Conservation (phyloP, 2,888 invertebrate genomes). For the Drosophila subsilvestris region DNA sequence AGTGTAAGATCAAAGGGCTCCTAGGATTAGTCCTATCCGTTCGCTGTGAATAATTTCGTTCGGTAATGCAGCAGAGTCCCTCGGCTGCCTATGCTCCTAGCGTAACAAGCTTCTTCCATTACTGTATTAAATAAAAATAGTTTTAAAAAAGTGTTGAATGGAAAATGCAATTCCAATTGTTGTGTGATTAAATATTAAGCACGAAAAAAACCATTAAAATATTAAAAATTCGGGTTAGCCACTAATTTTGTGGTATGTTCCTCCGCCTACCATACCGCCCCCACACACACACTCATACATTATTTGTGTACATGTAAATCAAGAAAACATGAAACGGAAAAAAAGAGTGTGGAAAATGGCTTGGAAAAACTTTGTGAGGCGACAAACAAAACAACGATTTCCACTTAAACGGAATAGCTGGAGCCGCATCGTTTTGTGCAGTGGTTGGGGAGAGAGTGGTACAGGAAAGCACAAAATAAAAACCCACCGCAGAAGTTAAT, state of each 20-base stretch:
- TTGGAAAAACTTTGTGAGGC: slow-evolving; percentile 67
- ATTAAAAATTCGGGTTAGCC: slow-evolving; percentile 54
- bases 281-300: slow-evolving; percentile 16
- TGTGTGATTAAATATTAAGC: slow-evolving; percentile 40
- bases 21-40: neutral
- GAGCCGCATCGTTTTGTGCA: slow-evolving; percentile 50
- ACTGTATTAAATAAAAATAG: neutral
- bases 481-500: slow-evolving; percentile 77
- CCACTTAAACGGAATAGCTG: slow-evolving; percentile 75
- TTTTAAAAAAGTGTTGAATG: slow-evolving; percentile 20
- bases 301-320: neutral
- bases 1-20: neutral
- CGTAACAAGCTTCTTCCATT: no score
- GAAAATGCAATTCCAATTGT: slow-evolving; percentile 23
- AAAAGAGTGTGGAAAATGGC: slow-evolving; percentile 60
- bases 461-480: slow-evolving; percentile 47
- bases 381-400: slow-evolving; percentile 80
- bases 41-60: neutral
- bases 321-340: slow-evolving; percentile 20
- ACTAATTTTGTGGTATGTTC: neutral
- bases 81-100: neutral
- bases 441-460: neutral
- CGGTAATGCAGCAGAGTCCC: neutral
- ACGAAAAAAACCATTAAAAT: slow-evolving; percentile 47
- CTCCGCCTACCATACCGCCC: neutral